phyloP scores from a whole-genome alignment of 2,888 invertebrate species.

The Plemyria rubiginata region DNA sequence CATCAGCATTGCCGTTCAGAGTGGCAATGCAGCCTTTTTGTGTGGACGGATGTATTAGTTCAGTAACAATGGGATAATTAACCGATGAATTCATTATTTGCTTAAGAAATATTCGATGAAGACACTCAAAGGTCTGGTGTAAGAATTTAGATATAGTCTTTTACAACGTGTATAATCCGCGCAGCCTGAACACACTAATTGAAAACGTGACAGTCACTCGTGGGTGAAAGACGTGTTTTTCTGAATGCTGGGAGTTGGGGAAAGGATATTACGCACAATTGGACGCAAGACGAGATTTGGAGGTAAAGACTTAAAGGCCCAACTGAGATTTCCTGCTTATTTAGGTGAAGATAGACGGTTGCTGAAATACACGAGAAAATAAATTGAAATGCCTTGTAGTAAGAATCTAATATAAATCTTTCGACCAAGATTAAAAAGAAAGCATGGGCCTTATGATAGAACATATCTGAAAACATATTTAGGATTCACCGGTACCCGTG shows the following conservation, averaged over 20 bases:
- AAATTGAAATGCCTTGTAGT: neutral
- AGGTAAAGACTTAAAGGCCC: slow-evolving; percentile 17
- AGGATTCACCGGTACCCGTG: too few relatives aligned
- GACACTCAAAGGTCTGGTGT: neutral
- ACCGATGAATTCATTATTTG: neutral
- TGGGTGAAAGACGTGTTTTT: slow-evolving; percentile 49
- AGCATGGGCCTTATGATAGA: too few relatives aligned
- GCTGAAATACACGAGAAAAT: neutral
- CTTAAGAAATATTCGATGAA: neutral
- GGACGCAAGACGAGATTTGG: slow-evolving; percentile 28
- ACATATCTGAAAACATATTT: too few relatives aligned
- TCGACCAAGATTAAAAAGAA: too few relatives aligned
- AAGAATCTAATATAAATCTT: neutral
- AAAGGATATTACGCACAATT: slow-evolving; percentile 31
- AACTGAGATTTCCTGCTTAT: slow-evolving; percentile 17
- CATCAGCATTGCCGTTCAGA: too few relatives aligned
- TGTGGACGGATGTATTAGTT: too few relatives aligned
- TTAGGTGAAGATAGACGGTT: neutral
- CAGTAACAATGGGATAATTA: too few relatives aligned
- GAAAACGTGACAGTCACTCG: slow-evolving; percentile 74
- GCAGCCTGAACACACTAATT: slow-evolving; percentile 70
- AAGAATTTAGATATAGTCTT: neutral
- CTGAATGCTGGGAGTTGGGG: slow-evolving; percentile 16
- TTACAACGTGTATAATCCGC: slow-evolving; percentile 48
- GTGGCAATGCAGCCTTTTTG: too few relatives aligned